Evolutionary conservation across 2,888 invertebrate species (phyloP).

Genomic region (Iphiclides podalirius): DNA sequence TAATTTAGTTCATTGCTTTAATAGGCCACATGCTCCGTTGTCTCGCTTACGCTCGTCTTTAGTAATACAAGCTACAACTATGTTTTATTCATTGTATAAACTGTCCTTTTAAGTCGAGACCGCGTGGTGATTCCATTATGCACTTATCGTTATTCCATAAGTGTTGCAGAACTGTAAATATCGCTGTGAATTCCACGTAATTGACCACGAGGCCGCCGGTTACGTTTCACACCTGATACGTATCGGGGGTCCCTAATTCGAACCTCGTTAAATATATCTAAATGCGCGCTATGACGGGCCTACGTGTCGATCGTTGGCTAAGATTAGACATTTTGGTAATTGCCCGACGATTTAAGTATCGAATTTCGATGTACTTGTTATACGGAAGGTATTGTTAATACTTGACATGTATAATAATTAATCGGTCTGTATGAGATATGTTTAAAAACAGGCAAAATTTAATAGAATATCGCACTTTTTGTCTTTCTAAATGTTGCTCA

Average conservation of each 20-base stretch:
- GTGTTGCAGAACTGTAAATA: slow-evolving; percentile 29
- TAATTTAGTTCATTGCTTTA: no score
- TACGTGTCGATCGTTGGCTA: slow-evolving; percentile 8
- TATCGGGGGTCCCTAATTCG: slow-evolving; percentile 15
- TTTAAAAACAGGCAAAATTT: no score
- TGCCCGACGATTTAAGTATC: slow-evolving; percentile 7
- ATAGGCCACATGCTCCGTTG: no score
- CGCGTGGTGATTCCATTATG: neutral
- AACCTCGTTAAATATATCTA: slow-evolving; percentile 10
- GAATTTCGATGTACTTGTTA: neutral
- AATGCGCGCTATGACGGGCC: neutral
- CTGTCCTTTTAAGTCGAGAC: no score
- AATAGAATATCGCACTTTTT: no score
- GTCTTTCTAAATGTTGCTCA: no score
- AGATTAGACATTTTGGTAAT: slow-evolving; percentile 10
- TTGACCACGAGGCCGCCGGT: slow-evolving; percentile 20
- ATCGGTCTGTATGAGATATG: no score
- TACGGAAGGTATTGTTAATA: no score
- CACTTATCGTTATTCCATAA: slow-evolving; percentile 7
- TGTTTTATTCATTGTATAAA: no score
- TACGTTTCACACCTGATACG: slow-evolving; percentile 23
- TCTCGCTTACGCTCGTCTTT: no score
- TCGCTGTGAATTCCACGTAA: slow-evolving; percentile 36
- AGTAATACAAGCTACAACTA: no score
- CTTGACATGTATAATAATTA: no score